Evolutionary conservation across 2,113 vertebrate species (phyloP), one percentile per base, ranked within the genome.

Genomic region (Pycnonotus jocosus): DNA sequence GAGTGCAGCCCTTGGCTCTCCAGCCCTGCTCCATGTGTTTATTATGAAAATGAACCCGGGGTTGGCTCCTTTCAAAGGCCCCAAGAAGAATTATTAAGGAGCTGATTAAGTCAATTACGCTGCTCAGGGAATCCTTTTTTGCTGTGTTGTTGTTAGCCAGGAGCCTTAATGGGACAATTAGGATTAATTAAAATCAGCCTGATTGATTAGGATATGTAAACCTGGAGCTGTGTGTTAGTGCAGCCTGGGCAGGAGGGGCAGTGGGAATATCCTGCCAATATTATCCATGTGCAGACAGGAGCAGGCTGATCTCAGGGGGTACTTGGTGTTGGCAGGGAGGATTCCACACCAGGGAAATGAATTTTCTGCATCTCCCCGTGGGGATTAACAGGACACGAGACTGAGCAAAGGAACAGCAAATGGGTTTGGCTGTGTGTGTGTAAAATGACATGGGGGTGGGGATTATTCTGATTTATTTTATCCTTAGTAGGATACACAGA

Each of bases 161-260:
- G 74, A 96, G 95, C 56, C 74, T 91, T 95, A 96, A 97, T 94
- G 95, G 95, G 95, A 95, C 79, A 96, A 96, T 96, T 97, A 96
- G 81, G 80, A 96, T 97, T 98, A 97, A 97, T 97, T 97, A 96
- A 97, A 96, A 95, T 93, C 65, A 93, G 69, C 64, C 76, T 95
- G 91, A 97, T 97, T 96, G 92, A 97, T 97, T 95, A 93, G 95
- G 40, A 42, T 95, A 44, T 66, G 81, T 93, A 86, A 97, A 95
- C 44, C 72, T n/a, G 44, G 45, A 37, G 71, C 71, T 42, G 40
- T 50, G 44, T 68, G 47, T 47, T 71, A 47, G n/a, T 23, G 53
- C 40, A 70, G 42, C 1, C 31, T 81, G 37, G 0, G 4, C 37
- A 68, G 30, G 31, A n/a, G 45, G 68, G 24, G 81, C 17, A 64